phyloP scores from a whole-genome alignment of 1,140 invertebrate genomes.

The Drosophila guanche region DNA sequence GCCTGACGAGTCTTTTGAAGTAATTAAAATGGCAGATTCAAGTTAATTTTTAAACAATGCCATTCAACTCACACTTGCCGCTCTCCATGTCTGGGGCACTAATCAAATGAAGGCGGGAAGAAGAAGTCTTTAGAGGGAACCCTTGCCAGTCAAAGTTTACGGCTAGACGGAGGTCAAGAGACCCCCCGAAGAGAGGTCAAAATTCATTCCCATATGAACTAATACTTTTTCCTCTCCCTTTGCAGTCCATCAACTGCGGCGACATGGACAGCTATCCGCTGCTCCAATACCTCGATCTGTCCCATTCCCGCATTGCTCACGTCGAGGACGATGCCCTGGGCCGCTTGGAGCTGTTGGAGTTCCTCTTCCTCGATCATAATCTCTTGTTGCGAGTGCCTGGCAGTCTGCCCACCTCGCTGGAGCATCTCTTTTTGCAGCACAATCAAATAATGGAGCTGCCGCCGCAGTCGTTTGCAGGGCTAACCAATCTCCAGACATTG shows the following conservation, averaged over 20 bases:
- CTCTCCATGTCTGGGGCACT: slow-evolving; percentile 40
- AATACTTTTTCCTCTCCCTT: background rate
- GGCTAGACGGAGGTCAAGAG: slow-evolving; percentile 22
- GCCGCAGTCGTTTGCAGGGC: slow-evolving; percentile 87
- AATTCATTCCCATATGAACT: slow-evolving; percentile 1
- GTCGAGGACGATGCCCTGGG: slow-evolving; percentile 95
- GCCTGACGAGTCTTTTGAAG: slow-evolving; percentile 62
- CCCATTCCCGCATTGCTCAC: slow-evolving; percentile 89
- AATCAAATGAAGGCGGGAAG: slow-evolving; percentile 54
- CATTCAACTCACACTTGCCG: slow-evolving; percentile 44
- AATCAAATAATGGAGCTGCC: slow-evolving; percentile 87
- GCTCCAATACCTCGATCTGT: slow-evolving; percentile 91
- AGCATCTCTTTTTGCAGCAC: slow-evolving; percentile 86
- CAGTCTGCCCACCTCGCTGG: slow-evolving; percentile 87
- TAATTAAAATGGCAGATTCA: slow-evolving; percentile 79
- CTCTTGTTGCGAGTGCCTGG: slow-evolving; percentile 87
- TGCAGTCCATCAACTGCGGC: slow-evolving; percentile 88
- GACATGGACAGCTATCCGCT: slow-evolving; percentile 95
- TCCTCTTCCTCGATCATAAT: slow-evolving; percentile 92
- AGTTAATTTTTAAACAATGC: slow-evolving; percentile 81
- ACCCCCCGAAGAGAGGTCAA: background rate
- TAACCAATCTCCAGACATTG: slow-evolving; percentile 89
- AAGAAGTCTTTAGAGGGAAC: too few relatives aligned
- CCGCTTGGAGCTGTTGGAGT: slow-evolving; percentile 90
- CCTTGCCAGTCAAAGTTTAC: slow-evolving; percentile 1